These are phyloP conservation scores for Gouania willdenowi DNA, from an alignment of 2,797 vertebrate species.

Conservation along the genomic window DNA sequence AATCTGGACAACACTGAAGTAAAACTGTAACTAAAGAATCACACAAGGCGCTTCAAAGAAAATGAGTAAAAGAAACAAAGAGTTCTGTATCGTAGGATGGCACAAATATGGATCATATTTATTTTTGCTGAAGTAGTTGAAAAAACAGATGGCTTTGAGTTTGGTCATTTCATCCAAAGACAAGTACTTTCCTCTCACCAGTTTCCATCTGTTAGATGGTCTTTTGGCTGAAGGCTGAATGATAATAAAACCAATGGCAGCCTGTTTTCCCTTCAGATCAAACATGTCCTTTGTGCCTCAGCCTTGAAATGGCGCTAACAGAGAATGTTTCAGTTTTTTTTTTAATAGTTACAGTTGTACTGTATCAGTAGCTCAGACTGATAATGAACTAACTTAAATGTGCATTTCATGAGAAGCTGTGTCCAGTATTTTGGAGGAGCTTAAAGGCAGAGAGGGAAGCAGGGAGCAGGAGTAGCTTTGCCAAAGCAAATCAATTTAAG, in stretches of 20 bases:
- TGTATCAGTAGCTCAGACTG: slow-evolving; percentile 33
- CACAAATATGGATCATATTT: slow-evolving; percentile 25
- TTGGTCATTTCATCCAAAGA: slow-evolving; percentile 43
- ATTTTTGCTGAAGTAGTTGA: slow-evolving; percentile 40
- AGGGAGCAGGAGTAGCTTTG: too few species aligned
- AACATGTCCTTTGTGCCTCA: slow-evolving; percentile 39
- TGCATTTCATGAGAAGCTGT: too few species aligned
- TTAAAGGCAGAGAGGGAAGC: too few species aligned
- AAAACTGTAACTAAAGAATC: not conserved
- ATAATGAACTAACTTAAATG: slow-evolving; percentile 48
- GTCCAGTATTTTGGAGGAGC: too few species aligned
- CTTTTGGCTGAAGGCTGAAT: slow-evolving; percentile 32
- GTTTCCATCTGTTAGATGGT: slow-evolving; percentile 37
- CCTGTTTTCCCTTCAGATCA: slow-evolving; percentile 51
- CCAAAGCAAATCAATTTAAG: too few species aligned
- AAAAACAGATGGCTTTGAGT: slow-evolving; percentile 55
- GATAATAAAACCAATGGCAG: slow-evolving; percentile 33
- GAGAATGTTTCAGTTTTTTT: slow-evolving; percentile 61
- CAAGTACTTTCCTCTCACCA: slow-evolving; percentile 26
- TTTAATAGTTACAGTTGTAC: slow-evolving; percentile 44
- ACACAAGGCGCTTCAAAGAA: slow-evolving; percentile 11
- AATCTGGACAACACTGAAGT: slow-evolving; percentile 27
- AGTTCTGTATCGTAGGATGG: slow-evolving; percentile 20
- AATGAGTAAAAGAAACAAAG: slow-evolving; percentile 14
- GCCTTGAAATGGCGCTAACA: slow-evolving; percentile 28